Evolutionary conservation across 1,140 invertebrate species (phyloP).

Genomic region (Solenopsis invicta): DNA sequence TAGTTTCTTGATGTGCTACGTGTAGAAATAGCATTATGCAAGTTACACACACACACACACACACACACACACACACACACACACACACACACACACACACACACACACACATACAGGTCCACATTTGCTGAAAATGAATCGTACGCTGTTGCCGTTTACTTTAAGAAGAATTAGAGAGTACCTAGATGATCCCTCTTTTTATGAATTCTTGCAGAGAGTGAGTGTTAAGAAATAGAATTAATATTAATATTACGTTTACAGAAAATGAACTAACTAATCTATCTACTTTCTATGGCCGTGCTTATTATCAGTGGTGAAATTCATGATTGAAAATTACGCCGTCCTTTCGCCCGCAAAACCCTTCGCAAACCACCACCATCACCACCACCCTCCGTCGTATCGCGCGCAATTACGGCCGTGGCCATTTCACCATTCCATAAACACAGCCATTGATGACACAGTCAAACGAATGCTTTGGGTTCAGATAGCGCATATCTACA

Average conservation of each 20-base stretch:
- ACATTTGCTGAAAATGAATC: slow-evolving; percentile 9
- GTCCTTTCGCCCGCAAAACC: background rate
- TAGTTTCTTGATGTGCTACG: background rate
- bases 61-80: too few species aligned
- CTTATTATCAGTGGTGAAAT: slow-evolving; percentile 74
- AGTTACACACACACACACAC: slow-evolving; percentile 7
- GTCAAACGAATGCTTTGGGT: slow-evolving; percentile 29
- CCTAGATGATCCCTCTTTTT: background rate
- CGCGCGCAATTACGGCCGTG: slow-evolving; percentile 6
- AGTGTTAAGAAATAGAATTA: background rate
- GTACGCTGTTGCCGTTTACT: background rate
- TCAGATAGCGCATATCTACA: background rate
- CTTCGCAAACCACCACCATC: slow-evolving; percentile 66
- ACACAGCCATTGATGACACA: slow-evolving; percentile 69
- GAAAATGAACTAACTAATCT: background rate
- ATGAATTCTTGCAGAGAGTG: background rate
- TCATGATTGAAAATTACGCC: background rate
- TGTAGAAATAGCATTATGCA: slow-evolving; percentile 15
- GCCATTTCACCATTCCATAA: slow-evolving; percentile 74
- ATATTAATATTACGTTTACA: background rate
- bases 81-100: too few species aligned
- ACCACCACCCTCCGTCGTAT: slow-evolving; percentile 25
- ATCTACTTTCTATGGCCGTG: slow-evolving; percentile 66
- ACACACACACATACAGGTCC: background rate
- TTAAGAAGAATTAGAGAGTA: background rate